These are phyloP conservation scores for Liparis tanakae DNA, from an alignment of 2,797 vertebrate species.

Conservation along the genomic window DNA sequence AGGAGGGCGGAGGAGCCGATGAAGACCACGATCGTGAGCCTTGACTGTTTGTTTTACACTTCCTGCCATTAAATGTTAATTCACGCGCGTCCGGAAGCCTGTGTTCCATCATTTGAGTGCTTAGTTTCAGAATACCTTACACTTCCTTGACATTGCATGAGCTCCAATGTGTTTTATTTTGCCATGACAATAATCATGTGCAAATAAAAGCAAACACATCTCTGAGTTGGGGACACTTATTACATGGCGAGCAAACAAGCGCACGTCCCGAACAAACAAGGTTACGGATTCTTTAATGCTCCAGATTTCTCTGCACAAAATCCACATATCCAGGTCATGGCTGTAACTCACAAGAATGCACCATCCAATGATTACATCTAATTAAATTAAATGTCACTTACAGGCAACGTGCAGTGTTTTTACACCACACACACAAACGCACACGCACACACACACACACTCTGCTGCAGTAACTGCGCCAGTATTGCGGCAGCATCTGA, in stretches of 20 bases:
- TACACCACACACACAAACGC: constrained; percentile 19
- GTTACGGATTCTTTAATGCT: constrained; percentile 36
- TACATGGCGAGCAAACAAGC: constrained; percentile 18
- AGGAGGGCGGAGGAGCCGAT: too few species aligned
- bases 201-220: constrained; percentile 20
- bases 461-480: constrained; percentile 41
- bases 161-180: constrained; percentile 25
- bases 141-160: constrained; percentile 13
- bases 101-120: too few species aligned
- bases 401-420: constrained; percentile 43
- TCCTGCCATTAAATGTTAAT: too few species aligned
- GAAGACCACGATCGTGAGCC: too few species aligned
- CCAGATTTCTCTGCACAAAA: constrained; percentile 47
- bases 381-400: constrained; percentile 77
- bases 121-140: too few species aligned
- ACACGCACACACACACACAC: constrained; percentile 23
- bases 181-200: constrained; percentile 16
- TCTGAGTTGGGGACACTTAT: background rate
- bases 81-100: too few species aligned
- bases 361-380: constrained; percentile 67
- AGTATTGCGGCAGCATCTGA: constrained; percentile 31
- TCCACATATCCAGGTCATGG: constrained; percentile 57
- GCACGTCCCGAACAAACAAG: constrained; percentile 46
- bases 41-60: too few species aligned
- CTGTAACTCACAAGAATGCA: constrained; percentile 58